Percentiles rank a stretch among this genome's conserved stretches.
Conservation (phyloP, 2,113 vertebrate species). For the Silurus asotus region DNA sequence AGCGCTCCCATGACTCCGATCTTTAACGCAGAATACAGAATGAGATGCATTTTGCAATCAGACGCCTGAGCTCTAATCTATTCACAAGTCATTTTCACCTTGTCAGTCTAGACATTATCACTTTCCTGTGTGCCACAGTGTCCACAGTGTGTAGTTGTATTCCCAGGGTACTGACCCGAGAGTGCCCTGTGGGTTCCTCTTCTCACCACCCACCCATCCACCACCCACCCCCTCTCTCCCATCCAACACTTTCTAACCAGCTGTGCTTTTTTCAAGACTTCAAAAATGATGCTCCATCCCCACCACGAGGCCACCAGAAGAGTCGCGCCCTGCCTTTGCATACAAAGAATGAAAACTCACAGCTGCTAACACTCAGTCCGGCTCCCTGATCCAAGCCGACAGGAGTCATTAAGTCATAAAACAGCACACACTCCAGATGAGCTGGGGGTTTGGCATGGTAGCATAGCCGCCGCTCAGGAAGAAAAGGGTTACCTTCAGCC, state of each 20-base stretch:
- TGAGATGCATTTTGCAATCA: slow-evolving; percentile 56
- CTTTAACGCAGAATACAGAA: slow-evolving; percentile 66
- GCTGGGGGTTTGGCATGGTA: slow-evolving; percentile 50
- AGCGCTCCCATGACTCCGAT: slow-evolving; percentile 59
- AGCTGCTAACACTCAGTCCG: slow-evolving; percentile 68
- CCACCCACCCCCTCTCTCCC: background rate
- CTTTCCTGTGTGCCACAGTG: slow-evolving; percentile 29
- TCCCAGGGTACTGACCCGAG: slow-evolving; percentile 17
- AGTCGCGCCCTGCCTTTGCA: slow-evolving; percentile 28
- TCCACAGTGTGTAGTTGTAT: slow-evolving; percentile 16
- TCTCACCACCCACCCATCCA: background rate
- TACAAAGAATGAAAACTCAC: slow-evolving; percentile 46
- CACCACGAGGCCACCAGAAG: slow-evolving; percentile 58
- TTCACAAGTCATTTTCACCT: slow-evolving; percentile 46
- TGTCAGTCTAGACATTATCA: slow-evolving; percentile 40
- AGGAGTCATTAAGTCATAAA: slow-evolving; percentile 68
- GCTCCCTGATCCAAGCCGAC: slow-evolving; percentile 64
- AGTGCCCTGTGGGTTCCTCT: background rate
- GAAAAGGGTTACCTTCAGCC: slow-evolving; percentile 31
- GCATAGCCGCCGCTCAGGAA: slow-evolving; percentile 56
- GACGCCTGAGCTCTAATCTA: slow-evolving; percentile 27
- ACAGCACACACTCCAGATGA: slow-evolving; percentile 60
- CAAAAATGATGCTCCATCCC: slow-evolving; percentile 58
- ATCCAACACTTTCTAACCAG: slow-evolving; percentile 4
- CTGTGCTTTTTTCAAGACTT: background rate